Evolutionary conservation across 2,113 vertebrate genomes (phyloP).

Genomic region (Dendropsophus ebraccatus): DNA sequence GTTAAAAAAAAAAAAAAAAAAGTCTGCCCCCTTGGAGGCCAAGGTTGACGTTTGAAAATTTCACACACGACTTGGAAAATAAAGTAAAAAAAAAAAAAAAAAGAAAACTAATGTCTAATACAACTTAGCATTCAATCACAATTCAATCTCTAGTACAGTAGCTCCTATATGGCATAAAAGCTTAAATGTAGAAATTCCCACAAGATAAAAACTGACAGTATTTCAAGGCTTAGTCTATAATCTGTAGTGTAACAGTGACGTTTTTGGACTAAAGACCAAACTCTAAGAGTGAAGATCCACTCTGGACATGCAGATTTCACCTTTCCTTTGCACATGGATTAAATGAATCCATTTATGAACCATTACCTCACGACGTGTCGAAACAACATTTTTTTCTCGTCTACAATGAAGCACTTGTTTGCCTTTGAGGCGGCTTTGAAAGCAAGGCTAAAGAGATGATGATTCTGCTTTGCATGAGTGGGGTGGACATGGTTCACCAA

Average conservation of each 20-base stretch:
- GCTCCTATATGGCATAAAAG: not conserved
- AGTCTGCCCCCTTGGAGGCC: not conserved
- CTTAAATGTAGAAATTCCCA: constrained; percentile 10
- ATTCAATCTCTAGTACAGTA: not conserved
- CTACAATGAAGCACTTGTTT: constrained; percentile 10
- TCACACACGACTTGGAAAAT: not conserved
- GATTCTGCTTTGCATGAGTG: constrained; percentile 10
- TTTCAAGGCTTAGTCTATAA: constrained; percentile 17
- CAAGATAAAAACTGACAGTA: constrained; percentile 37
- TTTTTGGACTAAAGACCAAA: not conserved
- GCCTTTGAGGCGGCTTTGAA: constrained; percentile 6
- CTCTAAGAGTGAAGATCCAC: constrained; percentile 7
- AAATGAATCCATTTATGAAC: not conserved
- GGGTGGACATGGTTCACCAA: not conserved
- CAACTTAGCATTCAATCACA: not conserved
- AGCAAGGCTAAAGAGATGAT: constrained; percentile 22
- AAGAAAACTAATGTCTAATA: not conserved
- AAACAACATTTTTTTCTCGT: constrained; percentile 15
- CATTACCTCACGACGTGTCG: not conserved
- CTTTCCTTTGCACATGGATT: not conserved
- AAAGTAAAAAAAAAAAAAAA: not conserved
- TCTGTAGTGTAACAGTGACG: constrained; percentile 41
- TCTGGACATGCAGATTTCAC: constrained; percentile 8
- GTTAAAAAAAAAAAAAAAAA: not conserved
- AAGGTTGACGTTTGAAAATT: not conserved